These are phyloP conservation scores for Laodelphax striatellus DNA, from an alignment of 1,140 invertebrate species.

Conservation along the genomic window DNA sequence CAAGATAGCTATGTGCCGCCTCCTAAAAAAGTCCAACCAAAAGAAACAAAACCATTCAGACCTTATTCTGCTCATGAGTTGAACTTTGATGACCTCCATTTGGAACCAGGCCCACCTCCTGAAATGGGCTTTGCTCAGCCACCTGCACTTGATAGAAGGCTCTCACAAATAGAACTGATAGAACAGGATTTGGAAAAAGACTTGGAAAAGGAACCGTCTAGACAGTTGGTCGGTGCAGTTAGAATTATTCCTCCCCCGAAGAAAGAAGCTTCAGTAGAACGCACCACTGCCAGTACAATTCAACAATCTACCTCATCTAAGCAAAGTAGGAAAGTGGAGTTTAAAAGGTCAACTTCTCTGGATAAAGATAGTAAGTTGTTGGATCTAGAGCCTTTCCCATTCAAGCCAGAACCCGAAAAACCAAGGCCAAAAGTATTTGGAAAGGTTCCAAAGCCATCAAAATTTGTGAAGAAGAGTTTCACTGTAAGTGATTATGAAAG, in stretches of 20 bases:
- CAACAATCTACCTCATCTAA: not conserved
- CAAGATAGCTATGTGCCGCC: constrained; percentile 14
- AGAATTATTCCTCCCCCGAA: constrained; percentile 35
- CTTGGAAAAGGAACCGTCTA: constrained; percentile 37
- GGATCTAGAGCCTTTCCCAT: constrained; percentile 40
- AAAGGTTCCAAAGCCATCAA: constrained; percentile 44
- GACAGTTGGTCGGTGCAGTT: constrained; percentile 38
- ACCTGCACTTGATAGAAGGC: constrained; percentile 30
- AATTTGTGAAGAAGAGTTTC: constrained; percentile 45
- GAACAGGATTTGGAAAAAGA: constrained; percentile 44
- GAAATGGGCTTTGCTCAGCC: constrained; percentile 47
- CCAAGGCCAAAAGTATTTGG: constrained; percentile 26
- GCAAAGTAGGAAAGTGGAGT: constrained; percentile 2
- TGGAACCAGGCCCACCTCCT: constrained; percentile 49
- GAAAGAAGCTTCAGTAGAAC: constrained; percentile 22
- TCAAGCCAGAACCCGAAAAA: constrained; percentile 31
- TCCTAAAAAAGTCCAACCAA: constrained; percentile 13
- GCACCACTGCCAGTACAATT: constrained; percentile 12
- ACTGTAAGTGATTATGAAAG: constrained; percentile 61
- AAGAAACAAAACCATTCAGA: constrained; percentile 25
- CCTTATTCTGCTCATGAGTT: constrained; percentile 32
- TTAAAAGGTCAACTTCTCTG: constrained; percentile 14
- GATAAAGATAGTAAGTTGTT: constrained; percentile 24
- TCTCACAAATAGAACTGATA: constrained; percentile 42
- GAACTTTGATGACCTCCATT: constrained; percentile 31